Base-by-base conservation (phyloP, 2,797 vertebrate genomes). In the Hoplostethus mediterraneus region DNA sequence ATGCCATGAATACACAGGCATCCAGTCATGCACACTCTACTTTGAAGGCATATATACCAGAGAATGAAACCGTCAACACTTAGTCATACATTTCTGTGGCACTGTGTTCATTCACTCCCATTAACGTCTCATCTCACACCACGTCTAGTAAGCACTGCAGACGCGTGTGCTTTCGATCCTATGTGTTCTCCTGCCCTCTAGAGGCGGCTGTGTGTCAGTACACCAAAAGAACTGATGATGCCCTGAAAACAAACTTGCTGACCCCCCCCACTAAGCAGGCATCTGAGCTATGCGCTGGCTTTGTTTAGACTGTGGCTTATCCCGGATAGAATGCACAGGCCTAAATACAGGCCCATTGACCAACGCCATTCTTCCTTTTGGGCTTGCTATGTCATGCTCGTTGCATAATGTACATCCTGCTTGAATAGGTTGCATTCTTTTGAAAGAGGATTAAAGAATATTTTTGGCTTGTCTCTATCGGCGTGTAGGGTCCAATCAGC, bases 221-320 rank as follows among this genome's bases (percentile, higher is more conserved):
- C 85, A 76, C 7, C 25, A 25, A 17, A 42, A 56, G 57, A 82
- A 64, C 53, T 55, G 45, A 59, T 9, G 28, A 55, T 74, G 42
- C 55, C 64, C 70, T 75, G 61, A 83, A 83, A 85, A 79, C 60
- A 86, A 89, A 88, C 83, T 63, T 72, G 74, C 69, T 90, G 86
- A 87, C 62, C 55, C 84, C 48, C 64, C 58, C 55, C 10, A 21
- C 21, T 21, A 21, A 66, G n/a, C 74, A 89, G 77, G 82, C 78
- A 88, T 90, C 65, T 81, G 59, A 88, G 61, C 83, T 84, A 87
- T 88, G 89, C 80, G 71, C 60, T 63, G 85, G 79, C 81, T 91
- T 90, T 90, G 86, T 87, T 83, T 71, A 59, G 83, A 82, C 65
- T 81, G 81, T 76, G 74, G 76, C 72, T 83, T 69, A 85, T 82